Evolutionary conservation across 1,140 invertebrate species (phyloP).

Genomic region (Trichonephila clavata): DNA sequence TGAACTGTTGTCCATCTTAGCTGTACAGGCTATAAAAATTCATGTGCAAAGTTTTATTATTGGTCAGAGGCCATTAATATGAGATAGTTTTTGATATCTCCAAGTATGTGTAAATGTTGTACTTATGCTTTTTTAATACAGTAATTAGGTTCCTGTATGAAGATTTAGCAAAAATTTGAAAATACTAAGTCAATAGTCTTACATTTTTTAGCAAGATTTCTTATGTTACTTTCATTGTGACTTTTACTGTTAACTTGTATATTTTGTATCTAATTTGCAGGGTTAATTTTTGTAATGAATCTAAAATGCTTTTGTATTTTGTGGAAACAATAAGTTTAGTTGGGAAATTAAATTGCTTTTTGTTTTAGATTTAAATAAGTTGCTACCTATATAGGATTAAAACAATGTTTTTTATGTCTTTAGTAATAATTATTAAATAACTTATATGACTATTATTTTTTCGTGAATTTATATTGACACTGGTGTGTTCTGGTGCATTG

Average conservation of each 20-base stretch:
- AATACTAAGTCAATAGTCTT: not conserved
- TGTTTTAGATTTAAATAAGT: not conserved
- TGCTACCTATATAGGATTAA: not conserved
- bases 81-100: constrained; percentile 25
- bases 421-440: not conserved
- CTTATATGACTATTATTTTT: too few relatives aligned
- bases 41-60: not conserved
- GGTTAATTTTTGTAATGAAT: not conserved
- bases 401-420: not conserved
- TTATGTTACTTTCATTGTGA: not conserved
- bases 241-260: constrained; percentile 25
- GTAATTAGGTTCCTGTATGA: constrained; percentile 26
- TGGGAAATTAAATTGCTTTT: not conserved
- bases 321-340: not conserved
- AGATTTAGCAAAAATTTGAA: not conserved
- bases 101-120: constrained; percentile 47
- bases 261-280: constrained; percentile 24
- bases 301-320: not conserved
- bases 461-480: not conserved
- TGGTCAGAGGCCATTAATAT: not conserved
- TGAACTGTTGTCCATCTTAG: not conserved
- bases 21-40: not conserved
- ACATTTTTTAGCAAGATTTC: not conserved
- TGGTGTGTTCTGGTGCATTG: not conserved
- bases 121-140: constrained; percentile 34